Evolutionary conservation across 2,113 vertebrate genomes (phyloP), one percentile per base, ranked within the genome.

Genomic region (Pangasianodon gigas): DNA sequence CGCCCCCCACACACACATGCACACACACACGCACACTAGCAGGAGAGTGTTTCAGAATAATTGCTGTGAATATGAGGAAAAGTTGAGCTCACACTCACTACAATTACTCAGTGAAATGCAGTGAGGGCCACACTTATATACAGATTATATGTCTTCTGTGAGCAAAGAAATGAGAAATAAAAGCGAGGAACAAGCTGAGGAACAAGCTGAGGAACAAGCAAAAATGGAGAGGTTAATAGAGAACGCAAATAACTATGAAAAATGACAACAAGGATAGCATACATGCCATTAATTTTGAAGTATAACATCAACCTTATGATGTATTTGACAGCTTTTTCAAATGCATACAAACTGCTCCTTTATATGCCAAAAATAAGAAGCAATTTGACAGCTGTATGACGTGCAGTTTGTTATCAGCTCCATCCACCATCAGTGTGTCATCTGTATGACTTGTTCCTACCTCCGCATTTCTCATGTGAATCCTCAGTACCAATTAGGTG

Each of bases 401-500:
- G 67, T 52, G 26, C 37, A 37, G 32, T 37, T 52, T 67, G 87
- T 67, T 58, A 84, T 71, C 80, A 83, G 80, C 56, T 41, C 9
- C 32, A 54, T 32, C 44, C 85, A 56, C 67, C 85, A 56, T 52
- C 67, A 56, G 82, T 41, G 91, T 92, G 94, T 92, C 91, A 93
- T 95, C 93, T 92, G 32, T 58, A 80, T 52, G 88, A 86, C 85
- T 91, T 90, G 88, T 92, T 67, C 84, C 84, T 69, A 48, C 92
- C 91, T 90, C n/a, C 41, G 62, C 60, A 29, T 69, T 75, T 75
- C 88, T 67, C 92, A 89, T 87, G 91, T 89, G 92, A 93, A 94
- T 93, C 92, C 69, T 21, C 87, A 86, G 37, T 71, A 91, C 87
- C 93, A 94, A 94, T 94, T 94, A 94, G 94, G 94, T 94, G 94